Evolutionary conservation across 2,797 vertebrate species (phyloP), one percentile per base, ranked within the genome.

Genomic region (Diceros bicornis): DNA sequence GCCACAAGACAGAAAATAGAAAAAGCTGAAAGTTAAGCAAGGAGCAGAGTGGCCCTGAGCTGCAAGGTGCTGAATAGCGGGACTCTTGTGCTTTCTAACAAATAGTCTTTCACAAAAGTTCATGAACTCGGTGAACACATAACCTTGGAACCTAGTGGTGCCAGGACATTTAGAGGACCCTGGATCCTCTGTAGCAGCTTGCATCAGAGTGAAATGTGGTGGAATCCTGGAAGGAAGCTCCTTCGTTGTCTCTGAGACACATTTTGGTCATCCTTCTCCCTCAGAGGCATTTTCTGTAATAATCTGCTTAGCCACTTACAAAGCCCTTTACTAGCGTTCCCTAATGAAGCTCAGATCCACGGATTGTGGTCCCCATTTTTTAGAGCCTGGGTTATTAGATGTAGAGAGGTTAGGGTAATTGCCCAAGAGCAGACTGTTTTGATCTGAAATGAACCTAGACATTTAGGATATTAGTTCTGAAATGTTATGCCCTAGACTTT

Each of bases 291-390:
- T 93, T 96, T 97, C 89, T 44, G 72, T 96, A 84, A 94, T 93
- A 94, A 96, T 93, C 82, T 89, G 47, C 88, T 97, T 96, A 92
- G 64, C 72, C 72, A 94, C 79, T 96, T 98, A 41, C 77, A 97
- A 91, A 86, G 50, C 92, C 59, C 64, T 91, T 89, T 84, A 3
- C 79, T 79, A 75, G 50, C 37, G n/a, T 87, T 81, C 55, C 55
- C 25, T 91, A 89, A 91, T 79, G 93, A 96, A 91, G 83, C 86
- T 77, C 87, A 59, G 87, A 32, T 87, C 66, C 44, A 4, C 81
- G 77, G 74, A 81, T 41, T 23, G 27, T 82, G 59, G 29, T 32
- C 34, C n/a, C 61, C 32, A 27, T 62, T 95, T 95, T 84, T 89
- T 68, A 93, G 86, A 95, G 23, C 32, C 50, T 84, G 55, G 68